Conservation (phyloP, 2,797 vertebrate species). For the Delichon dasypus region DNA sequence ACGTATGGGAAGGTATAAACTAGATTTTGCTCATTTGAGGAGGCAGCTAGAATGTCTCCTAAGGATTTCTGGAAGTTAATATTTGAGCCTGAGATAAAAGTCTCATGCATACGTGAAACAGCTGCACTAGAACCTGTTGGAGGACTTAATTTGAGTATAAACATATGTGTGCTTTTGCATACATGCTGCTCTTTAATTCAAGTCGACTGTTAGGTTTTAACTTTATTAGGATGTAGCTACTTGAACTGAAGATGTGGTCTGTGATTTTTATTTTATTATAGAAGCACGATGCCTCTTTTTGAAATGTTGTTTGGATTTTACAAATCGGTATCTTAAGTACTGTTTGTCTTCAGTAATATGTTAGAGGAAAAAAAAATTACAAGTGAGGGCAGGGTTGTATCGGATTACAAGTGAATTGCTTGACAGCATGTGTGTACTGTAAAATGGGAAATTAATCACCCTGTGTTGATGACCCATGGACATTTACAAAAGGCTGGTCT, state of each 20-base stretch:
- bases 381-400: not conserved
- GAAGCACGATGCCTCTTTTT: not conserved
- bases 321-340: not conserved
- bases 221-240: constrained; percentile 56
- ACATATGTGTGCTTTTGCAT: constrained; percentile 26
- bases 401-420: not conserved
- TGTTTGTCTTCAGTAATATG: not conserved
- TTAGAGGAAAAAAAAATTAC: not conserved
- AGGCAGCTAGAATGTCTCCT: not conserved
- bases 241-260: constrained; percentile 41
- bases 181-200: constrained; percentile 5
- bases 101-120: not conserved
- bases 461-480: constrained; percentile 8
- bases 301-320: constrained; percentile 2
- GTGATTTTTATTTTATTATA: constrained; percentile 44
- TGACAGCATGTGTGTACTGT: not conserved
- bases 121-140: constrained; percentile 53
- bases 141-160: constrained; percentile 46
- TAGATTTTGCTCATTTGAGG: not conserved
- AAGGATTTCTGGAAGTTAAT: constrained; percentile 17
- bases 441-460: constrained; percentile 26
- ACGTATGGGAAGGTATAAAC: not conserved
- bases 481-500: constrained; percentile 36
- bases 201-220: constrained; percentile 30
- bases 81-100: constrained; percentile 28